Base-by-base conservation (phyloP, 2,797 vertebrate species). In the Chelonia mydas region DNA sequence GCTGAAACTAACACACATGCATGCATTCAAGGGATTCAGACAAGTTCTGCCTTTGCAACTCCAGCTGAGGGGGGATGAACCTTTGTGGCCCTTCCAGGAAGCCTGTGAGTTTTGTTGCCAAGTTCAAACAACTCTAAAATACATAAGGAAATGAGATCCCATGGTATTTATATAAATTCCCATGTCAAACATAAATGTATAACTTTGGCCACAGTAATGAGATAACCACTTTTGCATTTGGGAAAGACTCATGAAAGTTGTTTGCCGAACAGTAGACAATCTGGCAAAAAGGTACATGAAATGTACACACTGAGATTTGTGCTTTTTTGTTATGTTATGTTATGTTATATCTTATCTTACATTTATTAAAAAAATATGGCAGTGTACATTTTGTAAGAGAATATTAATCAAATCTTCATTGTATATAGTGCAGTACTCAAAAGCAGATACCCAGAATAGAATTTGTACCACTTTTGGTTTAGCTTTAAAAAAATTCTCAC, bases 21-120 rank as follows among this genome's bases (percentile, higher is more conserved):
- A 53, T 72, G 49, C 87, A 68, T 95, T 94, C 95, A 88, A 92
- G 88, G 82, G 59, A 94, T 96, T 96, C 95, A 88, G 47, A 11
- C 51, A 86, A 90, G 84, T 79, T 78, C 85, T 92, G 77, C 89
- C 90, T 55, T 85, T 94, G 83, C 41, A 27, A 81, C 82, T 86
- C 83, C 90, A 89, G 3, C 61, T 2, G 27, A 95, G 82, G 86
- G 5, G 28, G 5, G 0, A 79, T 85, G 57, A 97, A 95, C 93
- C 88, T 96, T 96, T 92, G 91, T 83, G 87, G 85, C 79, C 94
- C 95, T 97, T 97, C 81, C 90, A 97, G 94, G 91, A 98, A 96
- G 89, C 81, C 85, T 95, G 51, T 89, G 85, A 98, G 96, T 95
- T 97, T 85, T 55, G 65, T 88, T 94, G 79, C 84, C 91, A 94